A percentile compares a stretch with the other conserved stretches of the same genome.
Conservation (phyloP, 2,888 invertebrate species). For the Molanna angustata region DNA sequence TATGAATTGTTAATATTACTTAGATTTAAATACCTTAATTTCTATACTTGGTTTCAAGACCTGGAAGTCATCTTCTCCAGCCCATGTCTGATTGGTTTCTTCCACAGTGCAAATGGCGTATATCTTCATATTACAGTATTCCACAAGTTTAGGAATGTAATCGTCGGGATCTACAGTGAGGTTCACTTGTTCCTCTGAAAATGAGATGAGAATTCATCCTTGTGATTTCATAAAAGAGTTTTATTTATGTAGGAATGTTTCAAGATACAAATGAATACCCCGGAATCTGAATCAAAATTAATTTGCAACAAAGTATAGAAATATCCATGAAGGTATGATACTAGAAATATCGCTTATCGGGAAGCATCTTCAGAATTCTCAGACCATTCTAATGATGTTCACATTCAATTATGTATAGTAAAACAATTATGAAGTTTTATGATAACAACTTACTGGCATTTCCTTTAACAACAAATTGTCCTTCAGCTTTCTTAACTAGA, state of each 20-base stretch:
- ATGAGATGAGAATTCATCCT: too few relatives aligned
- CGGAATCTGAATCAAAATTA: too few relatives aligned
- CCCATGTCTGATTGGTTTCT: slow-evolving; percentile 81
- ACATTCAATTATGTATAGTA: too few relatives aligned
- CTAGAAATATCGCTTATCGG: too few relatives aligned
- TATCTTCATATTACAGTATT: slow-evolving; percentile 77
- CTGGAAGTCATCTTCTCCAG: slow-evolving; percentile 80
- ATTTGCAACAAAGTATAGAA: too few relatives aligned
- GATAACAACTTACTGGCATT: slow-evolving; percentile 15
- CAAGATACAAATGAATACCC: too few relatives aligned
- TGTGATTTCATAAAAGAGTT: too few relatives aligned
- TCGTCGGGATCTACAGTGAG: slow-evolving; percentile 63
- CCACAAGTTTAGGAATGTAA: slow-evolving; percentile 75
- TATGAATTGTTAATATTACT: too few relatives aligned
- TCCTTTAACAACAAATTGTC: slow-evolving; percentile 61
- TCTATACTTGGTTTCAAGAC: slow-evolving; percentile 68
- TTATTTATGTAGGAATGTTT: too few relatives aligned
- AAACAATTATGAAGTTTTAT: background rate
- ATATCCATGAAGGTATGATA: too few relatives aligned
- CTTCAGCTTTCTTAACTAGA: slow-evolving; percentile 66
- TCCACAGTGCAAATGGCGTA: slow-evolving; percentile 74
- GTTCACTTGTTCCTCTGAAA: slow-evolving; percentile 40
- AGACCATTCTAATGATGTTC: too few relatives aligned
- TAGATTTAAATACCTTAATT: slow-evolving; percentile 71
- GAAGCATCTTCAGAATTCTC: too few relatives aligned